A percentile compares a stretch with the other conserved stretches of the same genome.
Conservation (phyloP, 2,888 invertebrate species). For the Caenorhabditis wallacei region DNA sequence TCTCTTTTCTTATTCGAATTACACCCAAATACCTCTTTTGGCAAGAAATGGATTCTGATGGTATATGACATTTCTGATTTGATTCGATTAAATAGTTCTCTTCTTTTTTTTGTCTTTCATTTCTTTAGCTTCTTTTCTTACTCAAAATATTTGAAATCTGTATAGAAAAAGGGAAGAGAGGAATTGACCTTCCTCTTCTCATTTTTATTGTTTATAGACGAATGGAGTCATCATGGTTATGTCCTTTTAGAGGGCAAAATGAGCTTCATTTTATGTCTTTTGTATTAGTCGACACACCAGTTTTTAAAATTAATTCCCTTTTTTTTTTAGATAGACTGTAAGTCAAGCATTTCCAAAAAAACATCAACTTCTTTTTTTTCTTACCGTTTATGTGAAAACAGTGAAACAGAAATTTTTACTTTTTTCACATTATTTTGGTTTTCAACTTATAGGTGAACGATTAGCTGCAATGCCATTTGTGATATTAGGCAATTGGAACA, state of each 20-base stretch:
- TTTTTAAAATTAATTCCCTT: no score
- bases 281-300: no score
- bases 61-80: constrained; percentile 20
- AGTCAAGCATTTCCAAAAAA: no score
- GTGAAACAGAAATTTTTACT: no score
- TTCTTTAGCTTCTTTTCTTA: not conserved
- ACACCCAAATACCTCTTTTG: constrained; percentile 17
- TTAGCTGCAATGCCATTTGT: no score
- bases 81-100: constrained; percentile 28
- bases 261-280: not conserved
- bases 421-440: no score
- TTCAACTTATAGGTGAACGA: no score
- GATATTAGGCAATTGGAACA: no score
- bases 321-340: no score
- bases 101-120: not conserved
- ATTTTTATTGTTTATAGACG: constrained; percentile 60
- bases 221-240: constrained; percentile 17
- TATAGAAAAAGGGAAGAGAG: not conserved
- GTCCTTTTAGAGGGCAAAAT: constrained; percentile 42
- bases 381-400: no score
- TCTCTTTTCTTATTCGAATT: constrained; percentile 41
- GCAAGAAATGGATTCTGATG: not conserved
- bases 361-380: no score
- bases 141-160: constrained; percentile 10
- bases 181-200: constrained; percentile 48